Conservation (phyloP, 2,797 vertebrate genomes). For the Tangara arthus region DNA sequence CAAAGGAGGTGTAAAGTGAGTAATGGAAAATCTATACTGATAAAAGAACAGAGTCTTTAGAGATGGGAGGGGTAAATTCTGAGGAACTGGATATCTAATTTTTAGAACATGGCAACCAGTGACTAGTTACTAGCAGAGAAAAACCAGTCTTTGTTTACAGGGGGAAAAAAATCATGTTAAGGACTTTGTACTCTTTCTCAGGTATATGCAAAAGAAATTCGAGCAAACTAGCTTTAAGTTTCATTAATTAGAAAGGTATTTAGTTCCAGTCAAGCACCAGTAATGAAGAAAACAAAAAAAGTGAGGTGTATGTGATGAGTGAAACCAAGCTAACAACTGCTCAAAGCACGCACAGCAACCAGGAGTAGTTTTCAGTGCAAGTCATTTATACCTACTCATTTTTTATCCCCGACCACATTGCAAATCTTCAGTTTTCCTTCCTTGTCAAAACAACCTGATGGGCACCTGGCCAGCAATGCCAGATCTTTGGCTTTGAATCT, state of each 20-base stretch:
- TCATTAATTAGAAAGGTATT: neutral
- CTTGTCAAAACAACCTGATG: constrained; percentile 37
- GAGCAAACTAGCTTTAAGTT: neutral
- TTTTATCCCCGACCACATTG: neutral
- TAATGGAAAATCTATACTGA: neutral
- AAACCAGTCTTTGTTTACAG: neutral
- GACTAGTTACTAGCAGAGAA: neutral
- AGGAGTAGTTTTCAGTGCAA: neutral
- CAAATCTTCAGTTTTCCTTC: constrained; percentile 45
- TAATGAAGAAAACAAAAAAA: neutral
- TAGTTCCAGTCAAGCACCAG: neutral
- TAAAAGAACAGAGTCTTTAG: neutral
- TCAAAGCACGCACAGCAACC: neutral
- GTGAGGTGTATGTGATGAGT: neutral
- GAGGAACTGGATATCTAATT: neutral
- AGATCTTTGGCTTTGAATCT: constrained; percentile 36
- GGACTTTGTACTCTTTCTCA: neutral
- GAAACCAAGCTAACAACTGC: neutral
- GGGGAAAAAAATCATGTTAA: neutral
- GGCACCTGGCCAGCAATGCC: neutral
- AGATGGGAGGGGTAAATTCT: neutral
- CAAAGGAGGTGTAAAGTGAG: neutral
- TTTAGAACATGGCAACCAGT: neutral
- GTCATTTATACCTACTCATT: constrained; percentile 1
- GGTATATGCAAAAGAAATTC: neutral